Evolutionary conservation across 2,888 invertebrate genomes (phyloP).

Genomic region (Trissolcus japonicus): DNA sequence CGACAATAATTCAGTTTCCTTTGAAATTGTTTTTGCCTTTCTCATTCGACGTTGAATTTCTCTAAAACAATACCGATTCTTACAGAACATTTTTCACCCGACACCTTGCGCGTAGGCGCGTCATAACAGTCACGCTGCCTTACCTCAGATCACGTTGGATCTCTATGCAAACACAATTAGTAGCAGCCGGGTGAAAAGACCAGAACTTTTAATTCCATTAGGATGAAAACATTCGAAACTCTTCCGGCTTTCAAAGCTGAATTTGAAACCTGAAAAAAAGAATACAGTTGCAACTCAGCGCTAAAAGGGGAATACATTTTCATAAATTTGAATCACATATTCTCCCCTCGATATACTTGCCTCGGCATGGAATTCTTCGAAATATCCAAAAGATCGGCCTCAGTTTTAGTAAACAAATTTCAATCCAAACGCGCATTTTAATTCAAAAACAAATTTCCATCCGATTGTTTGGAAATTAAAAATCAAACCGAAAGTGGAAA

Average conservation of each 20-base stretch:
- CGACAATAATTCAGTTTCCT: neutral
- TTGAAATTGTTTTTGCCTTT: neutral
- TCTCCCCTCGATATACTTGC: neutral
- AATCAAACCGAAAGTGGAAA: too few relatives aligned
- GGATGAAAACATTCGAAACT: too few relatives aligned
- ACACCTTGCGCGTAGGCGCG: constrained; percentile 16
- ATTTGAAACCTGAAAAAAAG: constrained; percentile 6
- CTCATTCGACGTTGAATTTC: constrained; percentile 5
- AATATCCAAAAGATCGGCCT: neutral
- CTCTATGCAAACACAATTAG: constrained; percentile 19
- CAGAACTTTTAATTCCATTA: too few relatives aligned
- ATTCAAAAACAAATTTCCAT: too few relatives aligned
- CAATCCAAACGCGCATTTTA: too few relatives aligned
- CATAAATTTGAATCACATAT: constrained; percentile 33
- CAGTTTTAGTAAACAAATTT: too few relatives aligned
- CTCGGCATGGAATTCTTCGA: neutral
- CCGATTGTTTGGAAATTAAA: too few relatives aligned
- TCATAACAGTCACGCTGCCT: constrained; percentile 20
- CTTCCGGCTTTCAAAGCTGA: neutral
- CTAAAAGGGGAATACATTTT: constrained; percentile 30
- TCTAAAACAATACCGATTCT: too few relatives aligned
- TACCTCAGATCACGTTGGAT: constrained; percentile 7
- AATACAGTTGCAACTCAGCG: constrained; percentile 30
- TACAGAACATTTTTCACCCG: too few relatives aligned
- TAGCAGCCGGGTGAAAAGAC: neutral